phyloP scores from a whole-genome alignment of 2,888 invertebrate species.

The Acanthosepion lycidas region DNA sequence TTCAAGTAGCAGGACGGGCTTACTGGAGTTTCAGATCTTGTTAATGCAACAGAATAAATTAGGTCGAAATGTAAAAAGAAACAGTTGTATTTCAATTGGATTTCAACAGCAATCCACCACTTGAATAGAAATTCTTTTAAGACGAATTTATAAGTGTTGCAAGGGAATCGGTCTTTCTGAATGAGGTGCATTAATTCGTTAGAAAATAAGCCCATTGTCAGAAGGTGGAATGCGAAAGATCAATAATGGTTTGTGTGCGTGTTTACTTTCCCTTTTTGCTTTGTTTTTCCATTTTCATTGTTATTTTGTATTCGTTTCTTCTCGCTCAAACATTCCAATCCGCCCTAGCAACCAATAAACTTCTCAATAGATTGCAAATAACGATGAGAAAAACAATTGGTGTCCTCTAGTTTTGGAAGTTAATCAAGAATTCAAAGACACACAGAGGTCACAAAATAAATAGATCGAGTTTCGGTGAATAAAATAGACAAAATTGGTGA shows the following conservation, averaged over 20 bases:
- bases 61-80: too few species aligned
- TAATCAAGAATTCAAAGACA: background rate
- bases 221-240: background rate
- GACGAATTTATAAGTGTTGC: background rate
- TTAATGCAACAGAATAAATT: too few species aligned
- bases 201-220: background rate
- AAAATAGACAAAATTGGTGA: background rate
- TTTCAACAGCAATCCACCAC: too few species aligned
- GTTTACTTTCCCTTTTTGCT: background rate
- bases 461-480: background rate
- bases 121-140: background rate
- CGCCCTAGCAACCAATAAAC: background rate
- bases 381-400: background rate
- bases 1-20: too few species aligned
- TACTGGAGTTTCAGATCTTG: too few species aligned
- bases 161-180: background rate
- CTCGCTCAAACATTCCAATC: background rate
- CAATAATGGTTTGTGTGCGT: background rate
- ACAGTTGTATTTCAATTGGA: too few species aligned
- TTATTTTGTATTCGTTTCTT: background rate
- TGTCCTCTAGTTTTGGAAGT: background rate
- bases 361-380: background rate
- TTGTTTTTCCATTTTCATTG: background rate
- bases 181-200: slow-evolving; percentile 15
- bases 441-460: slow-evolving; percentile 16